Conservation (phyloP, 2,113 vertebrate genomes). For the Pituophis catenifer region DNA sequence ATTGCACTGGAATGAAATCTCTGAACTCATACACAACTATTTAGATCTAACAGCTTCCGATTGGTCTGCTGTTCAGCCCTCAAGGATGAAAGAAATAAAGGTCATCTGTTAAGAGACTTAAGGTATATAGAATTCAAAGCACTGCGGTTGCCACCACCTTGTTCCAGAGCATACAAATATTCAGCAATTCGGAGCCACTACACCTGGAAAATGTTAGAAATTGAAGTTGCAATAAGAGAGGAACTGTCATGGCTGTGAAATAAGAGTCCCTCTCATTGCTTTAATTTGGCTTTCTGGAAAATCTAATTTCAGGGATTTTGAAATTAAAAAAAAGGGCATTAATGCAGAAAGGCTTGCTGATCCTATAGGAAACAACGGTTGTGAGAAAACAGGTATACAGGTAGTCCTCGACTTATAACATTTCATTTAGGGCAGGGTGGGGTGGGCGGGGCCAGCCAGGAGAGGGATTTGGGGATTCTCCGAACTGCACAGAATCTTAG, state of each 20-base stretch:
- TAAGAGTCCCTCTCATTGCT: constrained; percentile 11
- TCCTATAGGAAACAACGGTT: background rate
- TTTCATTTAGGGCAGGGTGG: too few species aligned
- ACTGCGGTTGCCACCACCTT: constrained; percentile 48
- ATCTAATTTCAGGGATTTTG: background rate
- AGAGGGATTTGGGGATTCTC: too few species aligned
- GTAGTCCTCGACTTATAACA: too few species aligned
- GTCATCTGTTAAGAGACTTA: constrained; percentile 51
- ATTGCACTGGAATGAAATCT: constrained; percentile 30
- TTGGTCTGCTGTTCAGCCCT: constrained; percentile 46
- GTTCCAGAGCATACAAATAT: constrained; percentile 44
- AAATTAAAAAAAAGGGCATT: background rate
- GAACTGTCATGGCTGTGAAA: background rate
- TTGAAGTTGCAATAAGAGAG: constrained; percentile 5
- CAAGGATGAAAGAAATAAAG: constrained; percentile 38
- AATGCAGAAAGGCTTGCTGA: background rate
- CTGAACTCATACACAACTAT: constrained; percentile 36
- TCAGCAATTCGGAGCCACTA: background rate
- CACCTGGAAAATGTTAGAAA: constrained; percentile 32
- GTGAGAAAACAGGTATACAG: background rate
- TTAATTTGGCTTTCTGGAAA: background rate
- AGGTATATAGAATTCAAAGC: constrained; percentile 11
- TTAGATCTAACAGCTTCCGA: constrained; percentile 36
- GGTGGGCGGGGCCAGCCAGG: too few species aligned
- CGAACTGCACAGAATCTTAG: too few species aligned